Evolutionary conservation across 2,797 vertebrate genomes (phyloP).

Genomic region (Yasuhikotakia modesta): DNA sequence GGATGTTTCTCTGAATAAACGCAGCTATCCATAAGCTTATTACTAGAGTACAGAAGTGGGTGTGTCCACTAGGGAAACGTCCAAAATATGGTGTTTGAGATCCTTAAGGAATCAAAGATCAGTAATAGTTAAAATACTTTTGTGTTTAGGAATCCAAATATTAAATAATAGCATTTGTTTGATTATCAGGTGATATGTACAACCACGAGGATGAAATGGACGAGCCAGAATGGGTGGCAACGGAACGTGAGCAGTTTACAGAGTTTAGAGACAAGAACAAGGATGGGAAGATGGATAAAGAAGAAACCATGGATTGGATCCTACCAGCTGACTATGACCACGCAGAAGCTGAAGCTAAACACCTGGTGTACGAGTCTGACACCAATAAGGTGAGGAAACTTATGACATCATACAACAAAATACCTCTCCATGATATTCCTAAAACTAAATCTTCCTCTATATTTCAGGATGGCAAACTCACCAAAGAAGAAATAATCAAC

Average conservation of each 20-base stretch:
- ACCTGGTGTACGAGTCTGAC: conserved; percentile 89
- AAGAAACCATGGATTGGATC: conserved; percentile 92
- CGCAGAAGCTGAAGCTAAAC: conserved; percentile 86
- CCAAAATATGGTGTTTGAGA: no score
- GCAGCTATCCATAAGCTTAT: no score
- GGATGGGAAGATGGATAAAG: conserved; percentile 91
- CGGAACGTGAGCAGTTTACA: conserved; percentile 87
- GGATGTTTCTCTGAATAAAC: no score
- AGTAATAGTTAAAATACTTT: no score
- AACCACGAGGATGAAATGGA: conserved; percentile 78
- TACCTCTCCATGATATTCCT: no score
- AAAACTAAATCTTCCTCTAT: neutral
- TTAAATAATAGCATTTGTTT: no score
- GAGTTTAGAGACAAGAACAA: conserved; percentile 91
- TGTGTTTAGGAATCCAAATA: no score
- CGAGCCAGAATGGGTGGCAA: conserved; percentile 90
- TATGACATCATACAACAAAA: no score
- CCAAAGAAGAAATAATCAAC: conserved; percentile 85
- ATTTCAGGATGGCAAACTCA: conserved; percentile 85
- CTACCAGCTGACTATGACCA: conserved; percentile 89
- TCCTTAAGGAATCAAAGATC: no score
- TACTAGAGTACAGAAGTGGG: no score
- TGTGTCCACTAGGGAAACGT: no score
- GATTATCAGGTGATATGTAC: conserved; percentile 86
- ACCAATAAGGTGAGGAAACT: conserved; percentile 78